These are phyloP conservation scores for Oreochromis mossambicus DNA, from an alignment of 2,797 vertebrate species.

Conservation along the genomic window DNA sequence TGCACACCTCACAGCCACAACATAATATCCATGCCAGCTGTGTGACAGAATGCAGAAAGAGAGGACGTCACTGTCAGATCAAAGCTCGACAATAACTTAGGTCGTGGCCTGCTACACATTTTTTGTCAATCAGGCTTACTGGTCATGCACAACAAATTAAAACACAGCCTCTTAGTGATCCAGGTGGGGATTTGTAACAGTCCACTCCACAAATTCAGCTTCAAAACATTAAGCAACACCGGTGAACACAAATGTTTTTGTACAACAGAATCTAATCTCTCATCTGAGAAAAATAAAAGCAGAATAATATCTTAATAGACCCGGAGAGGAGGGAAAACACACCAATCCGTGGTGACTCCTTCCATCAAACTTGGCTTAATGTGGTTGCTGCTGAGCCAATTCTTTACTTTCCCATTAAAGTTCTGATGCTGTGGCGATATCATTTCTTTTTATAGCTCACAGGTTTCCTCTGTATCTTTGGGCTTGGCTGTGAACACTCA, in stretches of 20 bases:
- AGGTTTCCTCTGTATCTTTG: slow-evolving; percentile 16
- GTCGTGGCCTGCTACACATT: slow-evolving; percentile 16
- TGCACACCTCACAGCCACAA: neutral
- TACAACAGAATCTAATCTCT: slow-evolving; percentile 26
- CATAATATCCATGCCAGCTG: neutral
- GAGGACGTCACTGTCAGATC: neutral
- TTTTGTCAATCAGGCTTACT: slow-evolving; percentile 55
- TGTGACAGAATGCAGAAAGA: neutral
- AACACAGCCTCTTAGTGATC: slow-evolving; percentile 26
- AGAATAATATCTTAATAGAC: neutral
- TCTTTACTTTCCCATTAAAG: slow-evolving; percentile 38
- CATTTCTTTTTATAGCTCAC: slow-evolving; percentile 27
- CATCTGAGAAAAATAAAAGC: slow-evolving; percentile 12
- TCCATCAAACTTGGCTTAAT: slow-evolving; percentile 8
- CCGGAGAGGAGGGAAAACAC: neutral
- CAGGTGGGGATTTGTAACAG: slow-evolving; percentile 26
- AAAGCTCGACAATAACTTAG: slow-evolving; percentile 3
- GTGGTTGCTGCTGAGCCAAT: slow-evolving; percentile 15
- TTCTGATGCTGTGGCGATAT: slow-evolving; percentile 6
- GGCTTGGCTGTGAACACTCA: slow-evolving; percentile 7
- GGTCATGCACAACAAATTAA: slow-evolving; percentile 60
- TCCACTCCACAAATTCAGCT: slow-evolving; percentile 24
- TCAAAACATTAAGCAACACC: slow-evolving; percentile 20
- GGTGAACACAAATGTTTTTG: neutral
- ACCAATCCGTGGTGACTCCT: neutral